These are phyloP conservation scores for Acanthosepion pharaonis DNA, from an alignment of 2,888 invertebrate genomes.

Conservation along the genomic window DNA sequence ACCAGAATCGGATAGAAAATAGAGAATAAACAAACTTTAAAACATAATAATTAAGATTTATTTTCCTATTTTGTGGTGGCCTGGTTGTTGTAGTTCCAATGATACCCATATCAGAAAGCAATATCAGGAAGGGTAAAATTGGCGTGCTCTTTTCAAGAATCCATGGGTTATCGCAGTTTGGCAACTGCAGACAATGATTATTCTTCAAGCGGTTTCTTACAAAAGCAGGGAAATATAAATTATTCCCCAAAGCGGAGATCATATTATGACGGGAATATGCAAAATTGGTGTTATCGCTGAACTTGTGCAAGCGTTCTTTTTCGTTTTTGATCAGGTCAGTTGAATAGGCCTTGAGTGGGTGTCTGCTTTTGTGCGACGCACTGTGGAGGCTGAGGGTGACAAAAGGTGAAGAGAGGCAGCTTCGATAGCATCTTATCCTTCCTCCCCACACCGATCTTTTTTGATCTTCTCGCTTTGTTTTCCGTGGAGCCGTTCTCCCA, in stretches of 20 bases:
- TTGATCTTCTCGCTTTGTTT: no score
- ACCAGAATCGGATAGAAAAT: no score
- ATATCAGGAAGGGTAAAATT: not conserved
- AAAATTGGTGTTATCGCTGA: not conserved
- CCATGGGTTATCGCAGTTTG: not conserved
- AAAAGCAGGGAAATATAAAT: not conserved
- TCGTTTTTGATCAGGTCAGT: not conserved
- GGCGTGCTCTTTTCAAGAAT: not conserved
- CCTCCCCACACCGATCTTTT: no score
- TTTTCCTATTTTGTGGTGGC: no score
- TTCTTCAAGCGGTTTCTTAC: not conserved
- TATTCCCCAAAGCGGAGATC: not conserved
- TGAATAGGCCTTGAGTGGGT: not conserved
- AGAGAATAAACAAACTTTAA: no score
- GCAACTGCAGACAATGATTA: not conserved
- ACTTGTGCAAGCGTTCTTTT: not conserved
- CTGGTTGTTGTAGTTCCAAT: no score
- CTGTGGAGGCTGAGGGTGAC: no score
- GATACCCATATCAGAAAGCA: no score
- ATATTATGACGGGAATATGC: not conserved
- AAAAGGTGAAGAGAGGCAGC: not conserved
- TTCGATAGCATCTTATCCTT: not conserved
- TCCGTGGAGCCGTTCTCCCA: not conserved
- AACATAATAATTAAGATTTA: no score
- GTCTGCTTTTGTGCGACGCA: not conserved